Base-by-base conservation (phyloP, 2,888 invertebrate genomes). In the Pollenia griseotomentosa region DNA sequence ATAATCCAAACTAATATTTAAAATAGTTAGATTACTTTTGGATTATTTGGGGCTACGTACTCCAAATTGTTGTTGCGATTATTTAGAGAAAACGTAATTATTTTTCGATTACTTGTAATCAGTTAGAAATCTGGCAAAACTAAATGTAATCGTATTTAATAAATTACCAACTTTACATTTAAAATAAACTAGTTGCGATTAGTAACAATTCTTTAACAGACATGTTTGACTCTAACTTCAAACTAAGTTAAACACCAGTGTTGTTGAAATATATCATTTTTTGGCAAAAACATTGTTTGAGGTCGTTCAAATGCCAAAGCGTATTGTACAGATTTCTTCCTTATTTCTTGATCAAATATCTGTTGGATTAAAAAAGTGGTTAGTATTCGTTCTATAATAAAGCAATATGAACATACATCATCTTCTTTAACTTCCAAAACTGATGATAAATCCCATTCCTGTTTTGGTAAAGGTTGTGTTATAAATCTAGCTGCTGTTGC, bases 291-390 rank as follows among this genome's bases (percentile, higher is more conserved):
- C 93, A 96, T 94, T 12, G 95, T 95, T 81, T 94, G 94, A 1
- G 97, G 97, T 86, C 96, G 95, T 89, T 97, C 96, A 92, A 97
- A 97, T 83, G 96, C 96, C 91, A 97, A 93, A 89, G 96, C 96
- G 88, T 96, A 96, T 42, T 96, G 95, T 91, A 96, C 96, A 89
- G 96, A 95, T 88, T 96, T 95, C 91, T 96, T 96, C 90, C 96
- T 96, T 23, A 97, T 94, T 93, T 97, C 97, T 66, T 95, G 95
- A 90, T 97, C 96, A 90, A 97, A 97, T 44, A 97, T 94, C 95
- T 96, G 94, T 12, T 92, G 84, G 65, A 88, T 88, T 81, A 86
- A 48, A 73, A 46, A 57, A 48, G 59, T 88, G 61, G 51, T 33
- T 14, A 48, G 1, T 12, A 44, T 2, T 48, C 33, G 10, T 23